Evolutionary conservation across 1,140 invertebrate species (phyloP), one percentile per base, ranked within the genome.

Genomic region (Andrena cerasifolii): DNA sequence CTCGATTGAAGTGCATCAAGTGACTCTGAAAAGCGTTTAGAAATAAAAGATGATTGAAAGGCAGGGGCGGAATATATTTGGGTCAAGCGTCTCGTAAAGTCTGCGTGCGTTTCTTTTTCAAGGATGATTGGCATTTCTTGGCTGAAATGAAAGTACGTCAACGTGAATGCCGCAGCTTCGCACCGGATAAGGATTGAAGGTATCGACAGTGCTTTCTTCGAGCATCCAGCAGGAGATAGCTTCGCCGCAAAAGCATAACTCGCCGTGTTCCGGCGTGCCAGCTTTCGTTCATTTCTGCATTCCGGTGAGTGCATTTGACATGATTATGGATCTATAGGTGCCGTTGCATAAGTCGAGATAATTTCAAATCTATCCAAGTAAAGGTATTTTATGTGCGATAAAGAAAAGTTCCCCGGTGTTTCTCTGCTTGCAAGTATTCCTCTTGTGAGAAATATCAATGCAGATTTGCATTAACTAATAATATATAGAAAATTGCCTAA

Each of bases 151-250:
- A 47, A 40, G 24, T 6, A 36, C 54, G 47, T 73, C 76, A 53
- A 61, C 43, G 10, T n/a, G 58, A 54, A 53, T 33, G 28, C 33
- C 76, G 14, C 71, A 67, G 56, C 62, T 72, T 78, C 43, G 24
- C 43, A 40, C 28, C 63, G 75, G 68, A 70, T 74, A 63, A 63
- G 43, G 59, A 62, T 79, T 45, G 66, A 75, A 66, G 40, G 36
- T 62, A 82, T 84, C 53, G 71, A 70, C 66, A 66, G 40, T 47
- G 59, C 67, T 77, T 78, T 68, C 79, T 58, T 67, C 79, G 63
- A 40, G 28, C 24, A 62, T 26, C 62, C 16, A 59, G 21, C 21
- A 18, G 7, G 24, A 58, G n/a, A 70, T 70, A 31, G 58, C 45
- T 54, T 12, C n/a, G 6, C 33, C 45, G 54, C 61, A 76, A 71